Evolutionary conservation across 2,113 vertebrate species (phyloP).

Genomic region (Perca fluviatilis): DNA sequence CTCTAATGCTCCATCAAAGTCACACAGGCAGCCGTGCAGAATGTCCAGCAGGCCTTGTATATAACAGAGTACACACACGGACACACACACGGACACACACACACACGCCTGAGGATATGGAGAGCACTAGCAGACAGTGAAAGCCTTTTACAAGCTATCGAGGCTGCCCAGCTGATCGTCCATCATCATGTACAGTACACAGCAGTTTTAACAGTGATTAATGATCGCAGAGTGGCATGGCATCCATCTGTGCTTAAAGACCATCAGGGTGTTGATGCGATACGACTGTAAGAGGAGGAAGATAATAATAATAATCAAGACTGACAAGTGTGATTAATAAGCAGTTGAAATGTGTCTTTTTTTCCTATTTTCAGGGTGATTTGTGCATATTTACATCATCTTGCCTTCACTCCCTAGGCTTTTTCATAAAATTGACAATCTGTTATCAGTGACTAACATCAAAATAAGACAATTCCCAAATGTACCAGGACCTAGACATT

Average conservation of each 20-base stretch:
- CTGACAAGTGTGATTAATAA: conserved; percentile 3
- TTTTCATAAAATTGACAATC: no score
- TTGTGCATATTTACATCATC: neutral
- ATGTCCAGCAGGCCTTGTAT: conserved; percentile 26
- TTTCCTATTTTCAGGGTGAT: no score
- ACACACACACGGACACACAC: conserved; percentile 4
- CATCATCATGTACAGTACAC: conserved; percentile 14
- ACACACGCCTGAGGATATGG: conserved; percentile 16
- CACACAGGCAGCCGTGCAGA: conserved; percentile 18
- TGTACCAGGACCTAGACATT: neutral
- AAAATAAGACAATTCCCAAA: neutral
- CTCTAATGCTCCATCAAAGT: conserved; percentile 45
- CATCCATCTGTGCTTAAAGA: neutral
- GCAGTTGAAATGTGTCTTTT: no score
- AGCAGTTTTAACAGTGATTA: conserved; percentile 10
- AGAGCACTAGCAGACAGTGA: conserved; percentile 1
- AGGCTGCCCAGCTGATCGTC: conserved; percentile 18
- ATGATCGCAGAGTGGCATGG: neutral
- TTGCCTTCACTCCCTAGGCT: no score
- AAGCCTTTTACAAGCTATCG: neutral
- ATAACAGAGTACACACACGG: neutral
- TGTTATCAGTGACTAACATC: no score
- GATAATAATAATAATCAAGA: neutral
- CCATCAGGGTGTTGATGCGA: neutral
- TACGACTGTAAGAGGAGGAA: neutral